Evolutionary conservation across 2,113 vertebrate genomes (phyloP).

Genomic region (Caranx ignobilis): DNA sequence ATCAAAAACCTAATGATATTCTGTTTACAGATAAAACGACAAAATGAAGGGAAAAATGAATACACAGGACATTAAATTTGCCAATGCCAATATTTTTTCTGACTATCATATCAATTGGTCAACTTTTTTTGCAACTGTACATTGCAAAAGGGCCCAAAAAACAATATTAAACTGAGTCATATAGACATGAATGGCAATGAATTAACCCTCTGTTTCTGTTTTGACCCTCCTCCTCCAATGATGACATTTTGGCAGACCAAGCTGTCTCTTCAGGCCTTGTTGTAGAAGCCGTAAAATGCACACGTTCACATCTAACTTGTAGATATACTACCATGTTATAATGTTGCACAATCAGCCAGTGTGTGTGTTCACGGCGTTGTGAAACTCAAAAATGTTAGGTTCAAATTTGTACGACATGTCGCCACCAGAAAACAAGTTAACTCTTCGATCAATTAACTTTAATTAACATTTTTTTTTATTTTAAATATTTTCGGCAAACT

Average conservation of each 20-base stretch:
- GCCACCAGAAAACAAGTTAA: neutral
- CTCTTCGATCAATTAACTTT: neutral
- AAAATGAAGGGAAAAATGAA: neutral
- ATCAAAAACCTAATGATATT: neutral
- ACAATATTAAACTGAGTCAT: neutral
- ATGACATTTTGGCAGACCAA: constrained; percentile 4
- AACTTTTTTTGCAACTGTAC: too few relatives aligned
- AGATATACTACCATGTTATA: neutral
- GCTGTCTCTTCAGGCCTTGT: neutral
- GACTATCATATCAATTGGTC: too few relatives aligned
- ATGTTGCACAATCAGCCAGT: constrained; percentile 2
- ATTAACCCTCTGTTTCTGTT: neutral
- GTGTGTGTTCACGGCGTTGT: constrained; percentile 26
- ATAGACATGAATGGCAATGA: neutral
- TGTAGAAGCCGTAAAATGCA: constrained; percentile 22
- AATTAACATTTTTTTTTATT: neutral
- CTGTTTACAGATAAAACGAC: neutral
- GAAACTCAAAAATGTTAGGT: constrained; percentile 11
- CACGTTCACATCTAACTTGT: constrained; percentile 10
- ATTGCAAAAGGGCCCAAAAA: neutral
- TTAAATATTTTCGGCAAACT: neutral
- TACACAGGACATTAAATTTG: too few relatives aligned
- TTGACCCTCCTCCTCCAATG: neutral
- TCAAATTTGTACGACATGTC: neutral
- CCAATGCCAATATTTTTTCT: neutral